Evolutionary conservation across 2,113 vertebrate genomes (phyloP).

Genomic region (Vombatus ursinus): DNA sequence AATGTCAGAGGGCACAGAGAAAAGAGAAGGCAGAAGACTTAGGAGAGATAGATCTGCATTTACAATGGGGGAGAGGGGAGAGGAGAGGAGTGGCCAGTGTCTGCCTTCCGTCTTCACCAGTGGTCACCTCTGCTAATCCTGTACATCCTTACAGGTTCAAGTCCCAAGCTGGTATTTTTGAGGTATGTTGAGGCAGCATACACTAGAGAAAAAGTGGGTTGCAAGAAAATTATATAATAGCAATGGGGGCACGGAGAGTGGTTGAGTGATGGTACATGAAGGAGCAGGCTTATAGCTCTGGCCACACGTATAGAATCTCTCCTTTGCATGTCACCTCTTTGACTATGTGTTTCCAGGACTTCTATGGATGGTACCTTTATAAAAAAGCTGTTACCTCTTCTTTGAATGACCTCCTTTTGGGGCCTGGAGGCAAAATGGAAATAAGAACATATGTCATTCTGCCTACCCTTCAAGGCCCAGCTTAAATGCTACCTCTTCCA

Average conservation of each 20-base stretch:
- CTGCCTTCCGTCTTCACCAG: neutral
- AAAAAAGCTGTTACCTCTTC: neutral
- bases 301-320: neutral
- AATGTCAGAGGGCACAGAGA: neutral
- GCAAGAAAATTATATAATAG: neutral
- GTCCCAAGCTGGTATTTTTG: neutral
- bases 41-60: neutral
- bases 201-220: neutral
- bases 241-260: neutral
- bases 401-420: neutral
- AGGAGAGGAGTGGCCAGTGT: neutral
- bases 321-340: neutral
- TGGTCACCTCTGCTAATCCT: neutral
- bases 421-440: neutral
- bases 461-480: neutral
- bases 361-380: neutral
- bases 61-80: neutral
- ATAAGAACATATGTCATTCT: neutral
- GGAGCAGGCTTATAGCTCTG: neutral
- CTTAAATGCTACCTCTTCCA: neutral
- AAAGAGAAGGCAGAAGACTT: neutral
- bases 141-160: neutral
- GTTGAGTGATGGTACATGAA: neutral
- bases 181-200: neutral
- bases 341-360: neutral